These are phyloP conservation scores for Pseudococcus viburni DNA, from an alignment of 2,888 invertebrate genomes.

Conservation along the genomic window DNA sequence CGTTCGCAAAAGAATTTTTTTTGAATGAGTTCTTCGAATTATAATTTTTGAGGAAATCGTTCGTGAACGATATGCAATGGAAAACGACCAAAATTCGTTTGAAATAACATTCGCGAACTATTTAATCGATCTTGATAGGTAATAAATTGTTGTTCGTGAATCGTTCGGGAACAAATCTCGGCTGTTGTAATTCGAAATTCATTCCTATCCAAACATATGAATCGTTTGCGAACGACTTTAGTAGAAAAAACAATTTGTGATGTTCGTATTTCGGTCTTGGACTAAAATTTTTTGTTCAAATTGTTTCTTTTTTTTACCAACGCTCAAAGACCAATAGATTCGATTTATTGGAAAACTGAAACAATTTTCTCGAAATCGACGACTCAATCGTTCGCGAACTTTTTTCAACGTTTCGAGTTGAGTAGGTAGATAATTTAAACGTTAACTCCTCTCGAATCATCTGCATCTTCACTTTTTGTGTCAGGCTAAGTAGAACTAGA, in stretches of 20 bases:
- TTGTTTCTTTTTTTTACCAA: no score
- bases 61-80: background rate
- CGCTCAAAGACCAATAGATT: no score
- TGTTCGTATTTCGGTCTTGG: no score
- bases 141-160: no score
- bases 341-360: no score
- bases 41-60: background rate
- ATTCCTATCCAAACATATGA: no score
- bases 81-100: background rate
- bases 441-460: background rate
- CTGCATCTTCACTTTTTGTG: no score
- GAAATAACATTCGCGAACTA: background rate
- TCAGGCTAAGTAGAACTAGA: background rate
- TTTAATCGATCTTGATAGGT: background rate
- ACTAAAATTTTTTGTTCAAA: no score
- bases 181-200: no score
- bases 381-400: background rate
- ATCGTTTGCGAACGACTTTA: no score
- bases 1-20: background rate
- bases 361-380: background rate
- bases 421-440: background rate
- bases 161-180: no score
- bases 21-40: background rate
- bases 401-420: background rate
- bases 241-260: no score